These are phyloP conservation scores for Siniperca obscura DNA, from an alignment of 2,797 vertebrate genomes.

Conservation along the genomic window DNA sequence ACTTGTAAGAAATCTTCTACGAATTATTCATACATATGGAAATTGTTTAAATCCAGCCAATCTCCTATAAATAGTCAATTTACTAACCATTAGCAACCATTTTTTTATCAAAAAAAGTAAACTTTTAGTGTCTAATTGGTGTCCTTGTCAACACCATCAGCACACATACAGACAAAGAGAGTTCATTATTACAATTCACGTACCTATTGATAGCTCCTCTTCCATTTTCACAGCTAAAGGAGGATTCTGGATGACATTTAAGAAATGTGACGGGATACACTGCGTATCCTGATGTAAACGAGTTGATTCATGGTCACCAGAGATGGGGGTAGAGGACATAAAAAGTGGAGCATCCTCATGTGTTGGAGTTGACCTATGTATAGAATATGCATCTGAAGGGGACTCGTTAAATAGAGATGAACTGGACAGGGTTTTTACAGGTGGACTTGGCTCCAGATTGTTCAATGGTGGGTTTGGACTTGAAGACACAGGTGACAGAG, in stretches of 20 bases:
- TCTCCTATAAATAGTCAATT: background rate
- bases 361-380: constrained; percentile 21
- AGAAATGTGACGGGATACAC: constrained; percentile 8
- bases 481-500: constrained; percentile 31
- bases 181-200: constrained; percentile 25
- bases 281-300: constrained; percentile 17
- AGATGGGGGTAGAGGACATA: background rate
- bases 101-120: constrained; percentile 16
- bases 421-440: background rate
- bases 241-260: constrained; percentile 16
- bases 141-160: background rate
- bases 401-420: constrained; percentile 20
- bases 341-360: constrained; percentile 11
- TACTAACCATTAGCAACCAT: background rate
- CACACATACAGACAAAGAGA: background rate
- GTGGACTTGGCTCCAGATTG: constrained; percentile 4
- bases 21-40: background rate
- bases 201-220: constrained; percentile 48
- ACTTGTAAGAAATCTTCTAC: background rate
- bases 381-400: constrained; percentile 1
- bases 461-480: constrained; percentile 17
- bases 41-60: background rate
- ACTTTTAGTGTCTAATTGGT: background rate
- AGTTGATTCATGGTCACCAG: constrained; percentile 28
- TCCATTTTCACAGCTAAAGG: constrained; percentile 18